phyloP scores from a whole-genome alignment of 2,113 vertebrate genomes.

The Megalops atlanticus region DNA sequence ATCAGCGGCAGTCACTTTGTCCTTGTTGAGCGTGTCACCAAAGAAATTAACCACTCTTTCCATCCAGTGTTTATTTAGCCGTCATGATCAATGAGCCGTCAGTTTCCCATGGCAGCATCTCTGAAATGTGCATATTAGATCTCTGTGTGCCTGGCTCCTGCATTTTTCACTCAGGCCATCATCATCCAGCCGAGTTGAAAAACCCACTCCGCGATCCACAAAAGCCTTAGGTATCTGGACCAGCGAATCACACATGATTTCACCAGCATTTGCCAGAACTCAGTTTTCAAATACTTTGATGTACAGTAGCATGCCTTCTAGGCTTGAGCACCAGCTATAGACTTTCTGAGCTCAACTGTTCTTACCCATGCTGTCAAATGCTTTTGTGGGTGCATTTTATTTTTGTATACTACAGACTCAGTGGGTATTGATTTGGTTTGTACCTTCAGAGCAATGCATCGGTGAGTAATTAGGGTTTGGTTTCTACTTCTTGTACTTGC shows the following conservation, averaged over 20 bases:
- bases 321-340: background rate
- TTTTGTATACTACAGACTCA: background rate
- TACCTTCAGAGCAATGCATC: background rate
- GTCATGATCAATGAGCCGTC: conserved; percentile 45
- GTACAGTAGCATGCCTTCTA: background rate
- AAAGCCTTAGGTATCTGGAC: conserved; percentile 16
- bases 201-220: conserved; percentile 23
- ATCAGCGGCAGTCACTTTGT: conserved; percentile 30
- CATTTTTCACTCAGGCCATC: conserved; percentile 30
- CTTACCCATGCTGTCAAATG: background rate
- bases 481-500: background rate
- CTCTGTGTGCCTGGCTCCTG: conserved; percentile 4
- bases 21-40: conserved; percentile 8
- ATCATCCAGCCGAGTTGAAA: conserved; percentile 29
- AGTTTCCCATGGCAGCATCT: conserved; percentile 31
- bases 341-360: background rate
- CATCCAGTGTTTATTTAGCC: conserved; percentile 41
- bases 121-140: conserved; percentile 35
- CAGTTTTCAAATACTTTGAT: background rate
- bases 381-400: background rate
- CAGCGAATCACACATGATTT: background rate
- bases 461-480: background rate
- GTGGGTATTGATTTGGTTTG: background rate
- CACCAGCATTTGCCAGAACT: background rate
- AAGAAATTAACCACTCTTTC: conserved; percentile 40